Conservation (phyloP, 2,113 vertebrate genomes). For the Butorides virescens region DNA sequence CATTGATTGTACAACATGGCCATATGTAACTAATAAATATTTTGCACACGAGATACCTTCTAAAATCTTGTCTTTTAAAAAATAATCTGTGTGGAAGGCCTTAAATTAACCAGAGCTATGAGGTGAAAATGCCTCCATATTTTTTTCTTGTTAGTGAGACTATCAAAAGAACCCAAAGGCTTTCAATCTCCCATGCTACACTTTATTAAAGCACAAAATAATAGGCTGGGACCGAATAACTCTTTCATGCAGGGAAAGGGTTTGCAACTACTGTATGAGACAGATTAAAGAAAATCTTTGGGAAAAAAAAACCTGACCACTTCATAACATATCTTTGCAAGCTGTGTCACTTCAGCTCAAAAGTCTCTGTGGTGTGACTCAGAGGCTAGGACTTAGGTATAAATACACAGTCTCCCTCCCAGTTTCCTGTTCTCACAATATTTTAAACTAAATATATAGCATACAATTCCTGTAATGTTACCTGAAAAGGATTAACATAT, state of each 20-base stretch:
- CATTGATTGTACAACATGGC: background rate
- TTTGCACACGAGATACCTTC: background rate
- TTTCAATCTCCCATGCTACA: background rate
- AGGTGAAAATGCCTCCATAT: background rate
- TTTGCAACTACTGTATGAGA: background rate
- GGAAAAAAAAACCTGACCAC: too few species aligned
- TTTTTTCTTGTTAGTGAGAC: background rate
- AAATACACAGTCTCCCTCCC: background rate
- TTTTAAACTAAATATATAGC: background rate
- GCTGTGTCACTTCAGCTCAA: background rate
- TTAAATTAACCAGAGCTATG: background rate
- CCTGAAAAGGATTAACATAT: fast-evolving
- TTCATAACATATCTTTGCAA: background rate
- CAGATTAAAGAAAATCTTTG: background rate
- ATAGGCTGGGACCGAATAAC: background rate
- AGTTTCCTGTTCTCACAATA: background rate
- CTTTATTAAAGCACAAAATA: background rate
- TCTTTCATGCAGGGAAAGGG: background rate
- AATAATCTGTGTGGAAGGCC: background rate
- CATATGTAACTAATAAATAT: background rate
- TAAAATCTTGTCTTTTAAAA: too few species aligned
- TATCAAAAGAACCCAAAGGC: background rate
- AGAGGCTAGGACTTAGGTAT: background rate
- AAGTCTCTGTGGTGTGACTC: background rate
- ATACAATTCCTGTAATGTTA: too few species aligned